These are phyloP conservation scores for Falcaria lacertinaria DNA, from an alignment of 2,888 invertebrate genomes.

Conservation along the genomic window DNA sequence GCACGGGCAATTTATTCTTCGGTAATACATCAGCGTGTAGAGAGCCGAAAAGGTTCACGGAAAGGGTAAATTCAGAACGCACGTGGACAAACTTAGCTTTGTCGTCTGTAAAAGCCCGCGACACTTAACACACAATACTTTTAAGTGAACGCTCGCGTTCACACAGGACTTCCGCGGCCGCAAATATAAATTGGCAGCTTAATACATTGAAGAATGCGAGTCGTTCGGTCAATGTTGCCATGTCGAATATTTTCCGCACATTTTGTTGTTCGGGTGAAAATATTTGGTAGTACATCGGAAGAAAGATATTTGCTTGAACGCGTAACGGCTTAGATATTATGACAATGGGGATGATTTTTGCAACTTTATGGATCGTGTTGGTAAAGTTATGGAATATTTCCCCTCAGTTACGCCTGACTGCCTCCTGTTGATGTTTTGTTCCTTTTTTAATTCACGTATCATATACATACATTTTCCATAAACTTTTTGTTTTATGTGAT, in stretches of 20 bases:
- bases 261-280: conserved; percentile 23
- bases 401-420: neutral
- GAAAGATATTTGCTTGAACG: conserved; percentile 3
- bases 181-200: conserved; percentile 27
- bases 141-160: conserved; percentile 9
- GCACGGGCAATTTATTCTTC: conserved; percentile 30
- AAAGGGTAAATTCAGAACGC: conserved; percentile 31
- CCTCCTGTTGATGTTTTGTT: conserved; percentile 1
- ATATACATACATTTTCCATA: neutral
- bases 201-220: conserved; percentile 33
- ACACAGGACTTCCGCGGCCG: conserved; percentile 10
- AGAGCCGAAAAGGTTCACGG: conserved; percentile 20
- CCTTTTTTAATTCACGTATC: neutral
- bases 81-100: conserved; percentile 26
- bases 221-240: conserved; percentile 32
- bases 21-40: conserved; percentile 27
- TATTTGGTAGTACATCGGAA: conserved; percentile 13
- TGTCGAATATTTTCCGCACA: conserved; percentile 27
- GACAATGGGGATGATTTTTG: no score
- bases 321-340: neutral
- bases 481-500: conserved; percentile 7
- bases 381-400: conserved; percentile 2
- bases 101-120: conserved; percentile 13
- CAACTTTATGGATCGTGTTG: conserved; percentile 3
- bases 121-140: conserved; percentile 12